Percentiles rank a stretch among this genome's conserved stretches.
phyloP scores from a whole-genome alignment of 2,797 vertebrate species.

The Onychomys arenicola region DNA sequence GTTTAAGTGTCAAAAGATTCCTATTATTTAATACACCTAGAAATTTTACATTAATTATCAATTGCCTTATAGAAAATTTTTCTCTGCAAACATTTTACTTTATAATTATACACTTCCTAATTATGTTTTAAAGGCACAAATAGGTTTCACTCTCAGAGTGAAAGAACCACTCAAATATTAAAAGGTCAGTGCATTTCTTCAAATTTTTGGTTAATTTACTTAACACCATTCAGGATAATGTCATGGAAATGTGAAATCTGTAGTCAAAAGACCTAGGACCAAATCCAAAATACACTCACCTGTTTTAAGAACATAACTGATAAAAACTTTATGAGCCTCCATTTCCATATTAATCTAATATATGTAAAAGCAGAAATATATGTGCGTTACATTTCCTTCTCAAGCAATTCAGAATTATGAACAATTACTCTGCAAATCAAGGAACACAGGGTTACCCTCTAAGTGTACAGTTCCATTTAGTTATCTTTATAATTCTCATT shows the following conservation, averaged over 20 bases:
- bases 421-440: neutral
- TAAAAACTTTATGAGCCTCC: neutral
- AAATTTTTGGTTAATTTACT: neutral
- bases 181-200: neutral
- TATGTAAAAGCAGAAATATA: neutral
- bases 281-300: neutral
- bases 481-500: neutral
- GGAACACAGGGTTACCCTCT: neutral
- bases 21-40: neutral
- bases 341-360: neutral
- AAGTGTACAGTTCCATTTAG: neutral
- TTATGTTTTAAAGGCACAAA: neutral
- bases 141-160: neutral
- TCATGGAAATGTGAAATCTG: neutral
- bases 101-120: neutral
- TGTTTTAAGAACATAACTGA: conserved; percentile 12
- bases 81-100: neutral
- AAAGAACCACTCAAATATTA: neutral
- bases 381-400: neutral
- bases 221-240: neutral
- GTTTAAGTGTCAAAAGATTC: neutral
- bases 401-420: neutral
- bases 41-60: neutral
- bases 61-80: neutral
- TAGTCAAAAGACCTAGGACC: neutral